Base-by-base conservation (phyloP, 1,140 invertebrate genomes). In the Listronotus oregonensis region DNA sequence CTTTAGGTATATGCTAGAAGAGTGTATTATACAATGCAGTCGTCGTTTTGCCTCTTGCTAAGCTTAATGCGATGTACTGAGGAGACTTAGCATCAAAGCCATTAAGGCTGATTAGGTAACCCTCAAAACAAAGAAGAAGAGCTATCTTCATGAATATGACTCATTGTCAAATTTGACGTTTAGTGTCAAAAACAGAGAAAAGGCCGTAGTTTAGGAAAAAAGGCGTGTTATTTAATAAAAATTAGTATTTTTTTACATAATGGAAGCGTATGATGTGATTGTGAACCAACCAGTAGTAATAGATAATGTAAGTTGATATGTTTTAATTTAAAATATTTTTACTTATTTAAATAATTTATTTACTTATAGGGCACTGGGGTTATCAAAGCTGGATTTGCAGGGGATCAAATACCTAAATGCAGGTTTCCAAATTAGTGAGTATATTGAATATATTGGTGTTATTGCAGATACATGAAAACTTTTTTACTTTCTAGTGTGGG, bases 271-370 rank as follows among this genome's bases (percentile, higher is more conserved):
- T 80, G 92, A 95, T 84, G 91, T 97, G 66, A 96, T 98, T 79
- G 91, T 98, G 31, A 99, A 99, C 84, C 97, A 99, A 80, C 97
- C 97, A 15, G 95, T 99, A 73, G 97, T 99, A 57, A 99, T 99
- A 81, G 97, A 99, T 82, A 99, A 99, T 85, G 96, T 97, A 87
- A 93, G 89, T 87, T 56, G 37, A 40, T 14, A 12, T 31, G 10
- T 6, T 47, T 17, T 50, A 14, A 34, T 27, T 61, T 43, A n/a
- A n/a, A 40, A 15, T 52, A 43, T 66, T 12, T 56, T 3, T 57
- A 9, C 9, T 7, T 44, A 55, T 17, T 17, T 12, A 56, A 56
- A 6, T 43, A 10, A 61, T 14, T 39, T 44, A 66, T 64, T 46
- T 34, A 50, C 9, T 83, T 85, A 32, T 77, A 98, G 96, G 97